Evolutionary conservation across 2,113 vertebrate species (phyloP), one percentile per base, ranked within the genome.

Genomic region (Pituophis catenifer): DNA sequence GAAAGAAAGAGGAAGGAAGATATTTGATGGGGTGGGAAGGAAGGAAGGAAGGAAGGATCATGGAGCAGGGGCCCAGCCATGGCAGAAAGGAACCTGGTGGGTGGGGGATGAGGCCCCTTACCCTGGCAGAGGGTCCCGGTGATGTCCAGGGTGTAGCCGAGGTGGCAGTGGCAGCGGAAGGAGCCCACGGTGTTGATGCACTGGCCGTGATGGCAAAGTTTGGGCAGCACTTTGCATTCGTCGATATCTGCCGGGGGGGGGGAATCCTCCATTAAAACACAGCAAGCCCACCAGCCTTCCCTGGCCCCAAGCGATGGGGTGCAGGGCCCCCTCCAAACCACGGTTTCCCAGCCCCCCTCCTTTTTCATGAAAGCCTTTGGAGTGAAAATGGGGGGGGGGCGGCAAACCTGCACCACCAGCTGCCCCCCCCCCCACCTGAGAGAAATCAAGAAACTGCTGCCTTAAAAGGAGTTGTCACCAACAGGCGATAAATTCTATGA

Each of bases 151-250:
- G 97, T 98, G 95, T 99, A 99, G 48, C 99, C 99, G 0, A 98
- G 94, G 1, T 97, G 97, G 95, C 99, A 99, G 97, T 99, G 99
- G 93, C 99, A 99, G 95, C 96, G 98, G 98, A 98, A 99, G 88
- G 99, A 99, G 57, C 99, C 99, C 0, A 99, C 98, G 91, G 96
- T 98, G 97, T 99, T 99, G 97, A 99, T 98, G 96, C 99, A 99
- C 96, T 99, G 98, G 0, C 99, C 99, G 0, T 99, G 98, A 54
- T 91, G 97, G 92, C 99, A 99, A 91, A 99, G 97, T 95, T 98
- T 98, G 26, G 98, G 97, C 92, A 99, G 97, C 53, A 99, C 98
- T 48, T 94, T 98, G 95, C 99, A 99, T 96, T 99, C 99, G 0
- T 99, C 99, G 33, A 99, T 99, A 94, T 99, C 99, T 99, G 97